phyloP scores from a whole-genome alignment of 2,113 vertebrate genomes.

The Cyanocitta stelleri region DNA sequence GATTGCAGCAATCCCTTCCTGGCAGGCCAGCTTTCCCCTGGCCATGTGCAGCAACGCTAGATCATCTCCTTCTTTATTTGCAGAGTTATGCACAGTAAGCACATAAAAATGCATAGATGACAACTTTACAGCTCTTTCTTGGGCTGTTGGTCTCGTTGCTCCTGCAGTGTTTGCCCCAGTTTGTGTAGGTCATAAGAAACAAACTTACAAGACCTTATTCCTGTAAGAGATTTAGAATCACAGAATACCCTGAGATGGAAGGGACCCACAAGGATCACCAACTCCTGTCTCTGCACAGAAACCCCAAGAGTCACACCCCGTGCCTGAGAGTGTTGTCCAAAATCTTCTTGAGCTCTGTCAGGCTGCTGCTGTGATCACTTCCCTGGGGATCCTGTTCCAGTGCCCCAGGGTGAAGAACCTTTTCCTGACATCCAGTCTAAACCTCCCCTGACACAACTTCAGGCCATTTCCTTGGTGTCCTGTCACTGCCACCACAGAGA shows the following conservation, averaged over 20 bases:
- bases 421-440: background rate
- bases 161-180: background rate
- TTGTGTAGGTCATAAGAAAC: background rate
- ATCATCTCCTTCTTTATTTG: background rate
- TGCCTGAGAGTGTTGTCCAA: background rate
- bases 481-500: background rate
- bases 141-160: background rate
- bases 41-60: background rate
- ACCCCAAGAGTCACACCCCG: background rate
- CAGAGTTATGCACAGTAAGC: background rate
- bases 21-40: background rate
- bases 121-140: background rate
- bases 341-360: rapidly evolving
- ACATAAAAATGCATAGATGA: background rate
- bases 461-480: background rate
- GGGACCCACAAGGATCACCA: background rate
- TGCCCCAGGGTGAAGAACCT: background rate
- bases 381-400: background rate
- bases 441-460: background rate
- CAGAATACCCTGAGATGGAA: rapidly evolving
- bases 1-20: background rate
- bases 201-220: background rate
- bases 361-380: background rate
- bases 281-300: background rate
- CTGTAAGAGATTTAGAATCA: background rate